Evolutionary conservation across 2,888 invertebrate genomes (phyloP).

Genomic region (Deroplatys truncata): DNA sequence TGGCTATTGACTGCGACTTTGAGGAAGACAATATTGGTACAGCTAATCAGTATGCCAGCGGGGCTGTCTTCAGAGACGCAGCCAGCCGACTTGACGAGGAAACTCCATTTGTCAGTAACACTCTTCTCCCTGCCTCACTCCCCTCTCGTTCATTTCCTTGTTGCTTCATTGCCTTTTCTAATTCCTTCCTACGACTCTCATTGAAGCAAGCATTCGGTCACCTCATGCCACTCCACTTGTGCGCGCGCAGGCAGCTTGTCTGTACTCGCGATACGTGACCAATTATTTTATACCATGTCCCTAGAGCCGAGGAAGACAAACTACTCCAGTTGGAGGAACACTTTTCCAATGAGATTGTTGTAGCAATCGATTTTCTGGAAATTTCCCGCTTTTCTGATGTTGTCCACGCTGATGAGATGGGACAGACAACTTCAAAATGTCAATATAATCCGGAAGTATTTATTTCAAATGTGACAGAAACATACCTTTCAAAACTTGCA

Average conservation of each 20-base stretch:
- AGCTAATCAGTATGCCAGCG: slow-evolving; percentile 23
- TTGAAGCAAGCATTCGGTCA: not conserved
- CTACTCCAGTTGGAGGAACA: not conserved
- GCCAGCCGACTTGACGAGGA: slow-evolving; percentile 19
- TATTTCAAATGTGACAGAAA: too few species aligned
- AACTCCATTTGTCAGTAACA: slow-evolving; percentile 26
- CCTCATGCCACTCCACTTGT: not conserved
- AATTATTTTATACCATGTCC: not conserved
- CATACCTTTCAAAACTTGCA: too few species aligned
- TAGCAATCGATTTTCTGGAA: not conserved
- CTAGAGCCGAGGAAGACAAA: not conserved
- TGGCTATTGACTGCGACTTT: not conserved
- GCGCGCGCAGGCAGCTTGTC: not conserved
- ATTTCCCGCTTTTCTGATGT: not conserved
- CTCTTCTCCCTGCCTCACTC: not conserved
- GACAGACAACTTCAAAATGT: too few species aligned
- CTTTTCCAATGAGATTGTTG: not conserved
- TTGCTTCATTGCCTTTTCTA: slow-evolving; percentile 4
- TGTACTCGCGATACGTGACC: not conserved
- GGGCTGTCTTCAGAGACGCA: slow-evolving; percentile 5
- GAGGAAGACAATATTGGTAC: not conserved
- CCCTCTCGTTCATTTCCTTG: not conserved
- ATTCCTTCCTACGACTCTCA: not conserved
- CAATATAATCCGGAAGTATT: too few species aligned
- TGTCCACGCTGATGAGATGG: not conserved